These are phyloP conservation scores for Odontocolon sp. DNA, from an alignment of 2,888 invertebrate genomes.

Conservation along the genomic window DNA sequence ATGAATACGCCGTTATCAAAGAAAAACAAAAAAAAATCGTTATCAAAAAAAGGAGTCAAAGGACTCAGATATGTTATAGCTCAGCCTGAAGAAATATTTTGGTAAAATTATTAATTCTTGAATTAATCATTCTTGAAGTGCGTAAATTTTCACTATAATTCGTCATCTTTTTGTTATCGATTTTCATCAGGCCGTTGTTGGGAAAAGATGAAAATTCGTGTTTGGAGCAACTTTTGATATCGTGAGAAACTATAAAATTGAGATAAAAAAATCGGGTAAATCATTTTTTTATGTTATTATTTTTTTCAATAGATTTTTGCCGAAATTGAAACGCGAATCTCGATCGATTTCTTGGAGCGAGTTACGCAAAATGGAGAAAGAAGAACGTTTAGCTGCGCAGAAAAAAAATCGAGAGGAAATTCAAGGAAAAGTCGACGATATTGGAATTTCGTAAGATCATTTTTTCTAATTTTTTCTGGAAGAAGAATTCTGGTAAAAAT, in stretches of 20 bases:
- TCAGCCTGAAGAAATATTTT: conserved; percentile 69
- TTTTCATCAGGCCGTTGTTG: conserved; percentile 72
- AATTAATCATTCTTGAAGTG: conserved; percentile 3
- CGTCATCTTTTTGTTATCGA: conserved; percentile 2
- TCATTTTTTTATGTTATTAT: too few species aligned
- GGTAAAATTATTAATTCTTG: conserved; percentile 66
- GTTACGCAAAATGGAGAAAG: conserved; percentile 68
- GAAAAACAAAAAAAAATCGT: conserved; percentile 69
- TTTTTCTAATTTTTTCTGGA: too few species aligned
- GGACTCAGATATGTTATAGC: conserved; percentile 74
- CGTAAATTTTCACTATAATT: background rate
- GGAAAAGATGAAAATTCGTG: conserved; percentile 57
- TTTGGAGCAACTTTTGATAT: conserved; percentile 66
- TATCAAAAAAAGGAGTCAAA: conserved; percentile 70
- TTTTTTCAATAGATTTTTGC: conserved; percentile 70
- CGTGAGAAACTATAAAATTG: conserved; percentile 64
- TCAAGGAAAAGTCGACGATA: background rate
- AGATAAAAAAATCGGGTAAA: too few species aligned
- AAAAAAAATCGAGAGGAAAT: conserved; percentile 53
- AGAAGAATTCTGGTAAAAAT: too few species aligned
- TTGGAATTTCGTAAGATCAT: conserved; percentile 7
- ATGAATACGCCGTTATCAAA: conserved; percentile 67
- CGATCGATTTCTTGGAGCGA: conserved; percentile 68
- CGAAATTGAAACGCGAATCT: conserved; percentile 62
- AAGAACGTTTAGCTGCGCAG: conserved; percentile 67